Evolutionary conservation across 37 sponge, comb jelly and placozoan genomes (phyloP), one percentile per base, ranked within the genome.

Genomic region (Ianthella basta): DNA sequence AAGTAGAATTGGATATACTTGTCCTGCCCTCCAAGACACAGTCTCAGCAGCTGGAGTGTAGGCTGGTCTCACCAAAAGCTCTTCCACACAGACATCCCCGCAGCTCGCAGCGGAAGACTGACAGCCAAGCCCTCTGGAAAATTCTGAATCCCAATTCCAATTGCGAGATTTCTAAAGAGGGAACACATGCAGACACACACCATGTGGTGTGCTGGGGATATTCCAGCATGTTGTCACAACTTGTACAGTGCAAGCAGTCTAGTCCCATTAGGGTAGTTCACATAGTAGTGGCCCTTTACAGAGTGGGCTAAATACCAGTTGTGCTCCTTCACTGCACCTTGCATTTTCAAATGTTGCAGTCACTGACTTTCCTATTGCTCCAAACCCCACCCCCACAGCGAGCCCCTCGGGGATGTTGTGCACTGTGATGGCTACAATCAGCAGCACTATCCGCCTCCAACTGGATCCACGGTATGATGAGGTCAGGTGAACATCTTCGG

Each of bases 401-500:
- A 98, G 85, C 21, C 98, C 98, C 87, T 98, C 98, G 91, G 98
- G 98, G 36, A 98, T 89, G 85, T 98, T 98, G 86, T 98, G 98
- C 0, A 98, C 93, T 15, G 98, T 98, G 38, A 98, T 95, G 59
- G 98, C 98, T 27, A 98, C 61, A 55, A 95, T 89, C 57, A 98
- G 83, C 63, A 98, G 83, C 53, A 95, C 55, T 33, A 98, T 94
- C 77, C 98, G 89, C 80, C 87, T 89, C 97, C 97, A 96, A 60
- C 82, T 95, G 38, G 39, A 15, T 0, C 16, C 44, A 0, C 34
- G 34, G 65, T 37, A 23, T 20, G 50, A 27, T 4, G 14, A 29
- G 64, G 64, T 6, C 29, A 27, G 64, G 5, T 29, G 64, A 61
- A 24, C n/a, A 24, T 75, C 50, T 70, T 29, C 29, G 6, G 4